Evolutionary conservation across 1,140 invertebrate species (phyloP).

Genomic region (Drosophila melanica): DNA sequence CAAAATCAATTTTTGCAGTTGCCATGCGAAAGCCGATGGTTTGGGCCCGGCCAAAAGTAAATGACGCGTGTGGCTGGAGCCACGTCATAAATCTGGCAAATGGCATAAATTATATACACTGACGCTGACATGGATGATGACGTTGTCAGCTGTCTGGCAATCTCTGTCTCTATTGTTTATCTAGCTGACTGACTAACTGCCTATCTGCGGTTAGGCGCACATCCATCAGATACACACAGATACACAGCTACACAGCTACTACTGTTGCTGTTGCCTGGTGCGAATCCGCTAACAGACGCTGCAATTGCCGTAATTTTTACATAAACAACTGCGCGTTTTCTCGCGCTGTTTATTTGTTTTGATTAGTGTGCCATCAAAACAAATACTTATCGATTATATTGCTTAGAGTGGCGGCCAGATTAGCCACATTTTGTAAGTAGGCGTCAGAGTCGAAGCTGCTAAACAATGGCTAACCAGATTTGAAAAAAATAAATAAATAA

Average conservation of each 20-base stretch:
- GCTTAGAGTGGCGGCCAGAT: neutral
- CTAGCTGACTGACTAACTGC: conserved; percentile 17
- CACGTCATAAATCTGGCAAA: conserved; percentile 24
- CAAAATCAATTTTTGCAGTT: conserved; percentile 10
- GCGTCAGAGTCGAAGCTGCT: neutral
- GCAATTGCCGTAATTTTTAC: conserved; percentile 46
- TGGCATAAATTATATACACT: conserved; percentile 29
- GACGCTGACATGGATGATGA: conserved; percentile 42
- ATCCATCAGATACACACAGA: conserved; percentile 46
- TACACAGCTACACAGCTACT: neutral
- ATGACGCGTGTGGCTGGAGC: conserved; percentile 9
- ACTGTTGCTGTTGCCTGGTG: conserved; percentile 14
- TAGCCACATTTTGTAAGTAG: neutral
- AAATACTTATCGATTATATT: conserved; percentile 28
- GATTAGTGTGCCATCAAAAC: conserved; percentile 28
- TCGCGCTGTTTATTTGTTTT: conserved; percentile 34
- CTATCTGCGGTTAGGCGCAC: conserved; percentile 23
- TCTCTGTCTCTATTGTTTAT: conserved; percentile 44
- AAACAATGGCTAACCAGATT: conserved; percentile 8
- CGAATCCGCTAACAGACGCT: conserved; percentile 31
- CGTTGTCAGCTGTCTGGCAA: conserved; percentile 50
- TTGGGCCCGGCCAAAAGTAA: neutral
- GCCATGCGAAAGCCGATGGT: neutral
- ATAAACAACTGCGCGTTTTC: conserved; percentile 43
- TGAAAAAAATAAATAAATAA: no score